Evolutionary conservation across 2,113 vertebrate species (phyloP), one percentile per base, ranked within the genome.

Genomic region (Talpa occidentalis): DNA sequence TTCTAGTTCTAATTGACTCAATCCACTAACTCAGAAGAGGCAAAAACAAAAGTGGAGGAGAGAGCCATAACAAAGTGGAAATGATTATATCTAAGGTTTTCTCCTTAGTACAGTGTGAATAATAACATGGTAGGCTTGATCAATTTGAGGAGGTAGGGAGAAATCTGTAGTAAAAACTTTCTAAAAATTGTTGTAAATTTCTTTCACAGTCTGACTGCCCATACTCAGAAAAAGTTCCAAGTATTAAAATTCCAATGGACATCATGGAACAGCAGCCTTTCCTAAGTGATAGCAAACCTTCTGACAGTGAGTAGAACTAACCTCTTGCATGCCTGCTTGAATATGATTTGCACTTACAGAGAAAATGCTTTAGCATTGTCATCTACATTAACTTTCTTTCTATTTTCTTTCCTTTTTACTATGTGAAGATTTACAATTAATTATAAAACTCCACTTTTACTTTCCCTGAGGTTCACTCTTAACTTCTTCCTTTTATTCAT

Each of bases 171-270:
- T 95, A 95, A 77, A 92, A 97, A 86, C 56, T 85, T 98, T 98
- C 98, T 98, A 98, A 98, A 98, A 97, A 62, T 54, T 98, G 95
- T 93, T 98, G 92, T 98, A 93, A 98, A 92, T 98, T 99, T 99
- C 96, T 98, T 99, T 98, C 98, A 98, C 99, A 99, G 99, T 99
- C 99, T 96, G 99, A 99, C 98, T 99, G 98, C 98, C 99, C 99
- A 97, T 99, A 99, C 98, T 99, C 97, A 99, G 99, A 99, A 98
- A 99, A 99, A 90, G 98, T 99, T 97, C 99, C 99, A 98, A 99
- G 99, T 99, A 99, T 99, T 99, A 99, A 99, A 99, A 99, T 99
- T 90, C 99, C 99, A 98, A 99, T 99, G 99, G 99, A 99, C 98
- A 99, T 99, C 98, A 99, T 99, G 99, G 99, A 99, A 98, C 99